Conservation (phyloP, 2,113 vertebrate species). For the Leucosticte australis region DNA sequence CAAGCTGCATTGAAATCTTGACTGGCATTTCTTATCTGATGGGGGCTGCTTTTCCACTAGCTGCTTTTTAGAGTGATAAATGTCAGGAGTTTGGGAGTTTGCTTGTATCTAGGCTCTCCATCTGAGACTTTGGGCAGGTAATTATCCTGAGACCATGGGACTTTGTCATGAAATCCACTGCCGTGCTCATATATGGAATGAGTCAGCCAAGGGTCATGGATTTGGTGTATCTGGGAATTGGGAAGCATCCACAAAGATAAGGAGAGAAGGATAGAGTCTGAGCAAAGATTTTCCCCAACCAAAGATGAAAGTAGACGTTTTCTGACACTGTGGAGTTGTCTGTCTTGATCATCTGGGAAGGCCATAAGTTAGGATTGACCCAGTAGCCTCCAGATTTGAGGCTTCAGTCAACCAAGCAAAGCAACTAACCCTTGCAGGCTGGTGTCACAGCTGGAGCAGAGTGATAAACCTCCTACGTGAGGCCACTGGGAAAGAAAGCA, state of each 20-base stretch:
- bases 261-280: neutral
- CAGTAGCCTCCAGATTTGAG: conserved; percentile 3
- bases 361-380: conserved; percentile 12
- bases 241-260: neutral
- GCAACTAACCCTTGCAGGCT: conserved; percentile 27
- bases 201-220: conserved; percentile 5
- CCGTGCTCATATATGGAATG: neutral
- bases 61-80: conserved; percentile 69
- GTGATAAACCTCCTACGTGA: neutral
- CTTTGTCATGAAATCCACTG: conserved; percentile 53
- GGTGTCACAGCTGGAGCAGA: conserved; percentile 40
- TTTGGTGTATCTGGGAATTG: neutral
- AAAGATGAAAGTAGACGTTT: conserved; percentile 6
- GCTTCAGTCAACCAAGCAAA: conserved; percentile 43
- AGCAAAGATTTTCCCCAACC: neutral
- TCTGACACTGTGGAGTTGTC: neutral
- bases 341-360: conserved; percentile 6
- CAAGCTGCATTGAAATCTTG: conserved; percentile 63
- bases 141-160: conserved; percentile 54
- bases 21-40: conserved; percentile 72
- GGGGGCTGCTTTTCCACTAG: neutral
- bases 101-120: conserved; percentile 55
- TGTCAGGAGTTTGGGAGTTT: conserved; percentile 65
- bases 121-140: conserved; percentile 63
- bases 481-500: neutral